These are phyloP conservation scores for Poliocrania exsul DNA, from an alignment of 2,797 vertebrate genomes.

Conservation along the genomic window DNA sequence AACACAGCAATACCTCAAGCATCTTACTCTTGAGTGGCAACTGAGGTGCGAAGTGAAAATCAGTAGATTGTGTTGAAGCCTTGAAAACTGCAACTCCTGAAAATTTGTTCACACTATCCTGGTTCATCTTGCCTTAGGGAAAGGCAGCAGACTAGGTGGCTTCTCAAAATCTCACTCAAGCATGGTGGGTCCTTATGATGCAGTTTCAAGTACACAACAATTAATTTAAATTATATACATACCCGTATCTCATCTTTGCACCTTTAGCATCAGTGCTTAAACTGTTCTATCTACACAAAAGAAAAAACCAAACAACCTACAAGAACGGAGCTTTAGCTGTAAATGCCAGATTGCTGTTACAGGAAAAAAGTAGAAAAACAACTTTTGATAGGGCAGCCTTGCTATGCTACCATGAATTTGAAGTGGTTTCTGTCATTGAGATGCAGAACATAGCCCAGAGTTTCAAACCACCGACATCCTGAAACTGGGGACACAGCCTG, in stretches of 20 bases:
- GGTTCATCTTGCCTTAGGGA: not conserved
- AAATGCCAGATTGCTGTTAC: not conserved
- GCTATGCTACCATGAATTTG: constrained; percentile 39
- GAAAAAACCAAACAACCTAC: not conserved
- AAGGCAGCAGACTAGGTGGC: not conserved
- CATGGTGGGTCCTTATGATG: not conserved
- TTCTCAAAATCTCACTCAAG: not conserved
- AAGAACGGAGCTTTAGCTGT: not conserved
- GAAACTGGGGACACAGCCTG: constrained; percentile 27
- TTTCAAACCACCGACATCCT: constrained; percentile 56
- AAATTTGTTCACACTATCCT: not conserved
- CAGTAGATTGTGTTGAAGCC: not conserved
- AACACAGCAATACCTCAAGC: not conserved
- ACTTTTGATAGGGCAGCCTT: constrained; percentile 19
- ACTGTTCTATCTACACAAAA: not conserved
- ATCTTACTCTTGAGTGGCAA: not conserved
- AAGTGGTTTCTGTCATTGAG: constrained; percentile 50
- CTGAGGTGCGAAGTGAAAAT: not conserved
- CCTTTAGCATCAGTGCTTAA: not conserved
- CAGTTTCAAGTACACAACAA: not conserved
- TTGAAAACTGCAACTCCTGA: not conserved
- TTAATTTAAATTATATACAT: not conserved
- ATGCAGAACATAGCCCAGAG: constrained; percentile 31
- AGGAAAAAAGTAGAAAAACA: constrained; percentile 17
- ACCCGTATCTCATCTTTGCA: not conserved